Conservation (phyloP, 1,140 invertebrate genomes). For the Caenorhabditis brenneri region DNA sequence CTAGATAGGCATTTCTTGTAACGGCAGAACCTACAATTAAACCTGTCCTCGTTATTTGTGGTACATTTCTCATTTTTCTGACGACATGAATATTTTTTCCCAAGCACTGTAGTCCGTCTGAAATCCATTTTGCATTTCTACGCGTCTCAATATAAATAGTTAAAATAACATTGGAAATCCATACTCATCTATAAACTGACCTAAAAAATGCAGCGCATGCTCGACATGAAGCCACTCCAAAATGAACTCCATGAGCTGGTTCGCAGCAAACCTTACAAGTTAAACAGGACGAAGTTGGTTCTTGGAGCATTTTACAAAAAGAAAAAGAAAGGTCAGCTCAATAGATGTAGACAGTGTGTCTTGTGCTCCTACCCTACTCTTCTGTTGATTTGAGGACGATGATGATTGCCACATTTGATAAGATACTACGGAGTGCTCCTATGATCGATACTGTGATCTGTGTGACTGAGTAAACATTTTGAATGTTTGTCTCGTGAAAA, state of each 20-base stretch:
- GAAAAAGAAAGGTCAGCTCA: neutral
- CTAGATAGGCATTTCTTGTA: neutral
- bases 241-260: conserved; percentile 28
- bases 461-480: conserved; percentile 3
- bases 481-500: neutral
- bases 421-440: neutral
- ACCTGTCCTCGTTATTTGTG: conserved; percentile 1
- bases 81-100: conserved; percentile 15
- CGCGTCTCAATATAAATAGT: too few species aligned
- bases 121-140: neutral
- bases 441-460: conserved; percentile 30
- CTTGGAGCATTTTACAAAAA: neutral
- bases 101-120: conserved; percentile 7
- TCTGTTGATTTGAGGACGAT: conserved; percentile 1
- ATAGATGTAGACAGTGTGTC: neutral
- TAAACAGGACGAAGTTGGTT: neutral
- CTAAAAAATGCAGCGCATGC: conserved; percentile 14
- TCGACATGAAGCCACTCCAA: conserved; percentile 7
- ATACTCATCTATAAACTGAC: too few species aligned
- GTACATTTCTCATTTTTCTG: neutral
- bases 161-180: too few species aligned
- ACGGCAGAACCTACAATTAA: conserved; percentile 9
- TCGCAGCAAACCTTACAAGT: conserved; percentile 3
- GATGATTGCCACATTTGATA: conserved; percentile 31
- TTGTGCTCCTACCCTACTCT: neutral